phyloP scores from a whole-genome alignment of 2,888 invertebrate species.

The Euclidia mi region DNA sequence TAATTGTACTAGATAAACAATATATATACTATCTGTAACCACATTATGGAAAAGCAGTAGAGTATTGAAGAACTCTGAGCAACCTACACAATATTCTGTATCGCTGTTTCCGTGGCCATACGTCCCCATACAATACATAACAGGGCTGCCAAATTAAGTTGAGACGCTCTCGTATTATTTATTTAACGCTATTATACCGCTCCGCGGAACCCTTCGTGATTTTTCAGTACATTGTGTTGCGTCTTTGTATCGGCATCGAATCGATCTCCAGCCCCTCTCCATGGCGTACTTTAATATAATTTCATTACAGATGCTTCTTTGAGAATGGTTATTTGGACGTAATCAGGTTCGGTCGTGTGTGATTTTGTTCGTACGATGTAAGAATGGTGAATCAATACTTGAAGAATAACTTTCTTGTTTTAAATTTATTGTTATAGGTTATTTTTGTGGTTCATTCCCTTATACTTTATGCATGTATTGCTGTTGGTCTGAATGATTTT shows the following conservation, averaged over 20 bases:
- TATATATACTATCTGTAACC: no score
- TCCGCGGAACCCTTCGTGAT: conserved; percentile 50
- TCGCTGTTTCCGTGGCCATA: conserved; percentile 13
- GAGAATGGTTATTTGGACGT: conserved; percentile 21
- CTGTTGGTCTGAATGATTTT: no score
- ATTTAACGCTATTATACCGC: conserved; percentile 61
- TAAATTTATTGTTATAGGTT: no score
- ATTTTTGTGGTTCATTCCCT: no score
- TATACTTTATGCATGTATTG: no score
- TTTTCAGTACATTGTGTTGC: conserved; percentile 55
- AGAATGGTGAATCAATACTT: no score
- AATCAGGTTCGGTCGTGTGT: conserved; percentile 17
- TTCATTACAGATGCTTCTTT: conserved; percentile 36
- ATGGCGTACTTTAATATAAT: conserved; percentile 37
- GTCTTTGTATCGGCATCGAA: conserved; percentile 45
- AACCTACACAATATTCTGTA: neutral
- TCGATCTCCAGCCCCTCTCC: conserved; percentile 31
- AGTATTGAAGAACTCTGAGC: no score
- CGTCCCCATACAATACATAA: conserved; percentile 30
- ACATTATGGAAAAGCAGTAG: no score
- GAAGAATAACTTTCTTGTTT: no score
- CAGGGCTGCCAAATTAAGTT: conserved; percentile 61
- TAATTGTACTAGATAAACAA: no score
- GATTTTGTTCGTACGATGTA: conserved; percentile 5
- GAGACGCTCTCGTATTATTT: conserved; percentile 62